These are phyloP conservation scores for Euwallacea fornicatus DNA, from an alignment of 1,140 invertebrate species.

Conservation along the genomic window DNA sequence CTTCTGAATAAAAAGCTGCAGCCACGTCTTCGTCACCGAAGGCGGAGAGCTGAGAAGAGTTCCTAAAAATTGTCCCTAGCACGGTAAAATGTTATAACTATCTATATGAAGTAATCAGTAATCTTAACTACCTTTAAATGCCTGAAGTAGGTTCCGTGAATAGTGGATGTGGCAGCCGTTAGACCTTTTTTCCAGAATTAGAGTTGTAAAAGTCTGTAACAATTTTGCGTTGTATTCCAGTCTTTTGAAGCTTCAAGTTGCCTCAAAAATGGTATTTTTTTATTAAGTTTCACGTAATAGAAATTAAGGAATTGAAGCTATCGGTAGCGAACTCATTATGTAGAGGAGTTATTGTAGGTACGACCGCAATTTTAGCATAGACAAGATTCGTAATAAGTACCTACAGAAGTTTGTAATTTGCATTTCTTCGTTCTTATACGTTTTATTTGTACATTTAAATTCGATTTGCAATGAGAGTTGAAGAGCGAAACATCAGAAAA, in stretches of 20 bases:
- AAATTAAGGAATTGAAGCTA: no score
- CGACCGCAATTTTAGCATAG: not conserved
- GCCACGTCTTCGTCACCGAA: not conserved
- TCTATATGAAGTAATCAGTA: not conserved
- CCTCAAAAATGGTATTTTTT: no score
- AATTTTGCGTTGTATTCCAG: no score
- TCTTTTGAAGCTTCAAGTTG: no score
- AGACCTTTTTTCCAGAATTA: not conserved
- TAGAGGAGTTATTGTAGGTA: no score
- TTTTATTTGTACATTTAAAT: no score
- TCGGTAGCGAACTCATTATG: no score
- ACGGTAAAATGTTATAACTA: conserved; percentile 17
- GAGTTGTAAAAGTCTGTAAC: no score
- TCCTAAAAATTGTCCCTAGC: conserved; percentile 47
- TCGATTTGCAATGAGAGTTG: not conserved
- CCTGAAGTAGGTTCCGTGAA: conserved; percentile 2
- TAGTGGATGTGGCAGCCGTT: not conserved
- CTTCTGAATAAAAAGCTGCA: conserved; percentile 47
- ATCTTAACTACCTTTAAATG: not conserved
- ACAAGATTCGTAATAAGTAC: not conserved
- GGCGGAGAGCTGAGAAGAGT: conserved; percentile 49
- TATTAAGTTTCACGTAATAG: no score
- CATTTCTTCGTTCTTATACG: not conserved
- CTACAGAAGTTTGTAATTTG: not conserved
- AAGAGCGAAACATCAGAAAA: not conserved